Evolutionary conservation across 1,140 invertebrate genomes (phyloP), one percentile per base, ranked within the genome.

Genomic region (Drosophila rhopaloa): DNA sequence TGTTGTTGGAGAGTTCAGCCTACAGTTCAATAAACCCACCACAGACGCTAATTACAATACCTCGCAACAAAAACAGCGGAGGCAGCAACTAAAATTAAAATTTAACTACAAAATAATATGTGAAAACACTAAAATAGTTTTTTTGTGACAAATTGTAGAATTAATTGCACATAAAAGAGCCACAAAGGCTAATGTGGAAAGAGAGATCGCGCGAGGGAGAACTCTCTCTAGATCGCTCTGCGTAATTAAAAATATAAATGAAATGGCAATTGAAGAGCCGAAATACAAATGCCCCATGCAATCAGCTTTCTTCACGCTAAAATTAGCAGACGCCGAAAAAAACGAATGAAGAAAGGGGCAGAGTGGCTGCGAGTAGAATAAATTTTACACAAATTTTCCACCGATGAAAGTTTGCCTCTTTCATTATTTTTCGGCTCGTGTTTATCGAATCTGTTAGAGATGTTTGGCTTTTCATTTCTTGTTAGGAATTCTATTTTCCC

Each of bases 11-110:
- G 61, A 50, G 65, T 24, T 58, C 53, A 82, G 41, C 44, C 47
- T 54, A 44, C 62, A 62, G 82, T 85, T 86, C 82, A 85, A 85
- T 86, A 81, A 81, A 85, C 82, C 67, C 70, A 75, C 61, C 77
- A 35, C 51, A 24, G 65, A 38, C 56, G 38, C 47, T 63, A 56
- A 76, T 55, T 62, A 73, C 72, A 47, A 74, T 24, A 44, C 46
- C 63, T 32, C 24, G 61, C 51, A 46, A 32, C 5, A 44, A 35
- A 43, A 24, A 43, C 14, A 27, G 38, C 60, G 51, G 38, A 51
- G 51, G 51, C 67, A 57, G 51, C 43, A 16, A 75, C 58, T 48
- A 58, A 61, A 82, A 74, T 77, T 55, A 56, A 81, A 77, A 66
- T 62, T 38, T 65, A 76, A 84, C 63, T 65, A 55, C 44, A 74